A percentile compares a stretch with the other conserved stretches of the same genome.
phyloP scores from a whole-genome alignment of 2,113 vertebrate genomes.

The Arenaria interpres region DNA sequence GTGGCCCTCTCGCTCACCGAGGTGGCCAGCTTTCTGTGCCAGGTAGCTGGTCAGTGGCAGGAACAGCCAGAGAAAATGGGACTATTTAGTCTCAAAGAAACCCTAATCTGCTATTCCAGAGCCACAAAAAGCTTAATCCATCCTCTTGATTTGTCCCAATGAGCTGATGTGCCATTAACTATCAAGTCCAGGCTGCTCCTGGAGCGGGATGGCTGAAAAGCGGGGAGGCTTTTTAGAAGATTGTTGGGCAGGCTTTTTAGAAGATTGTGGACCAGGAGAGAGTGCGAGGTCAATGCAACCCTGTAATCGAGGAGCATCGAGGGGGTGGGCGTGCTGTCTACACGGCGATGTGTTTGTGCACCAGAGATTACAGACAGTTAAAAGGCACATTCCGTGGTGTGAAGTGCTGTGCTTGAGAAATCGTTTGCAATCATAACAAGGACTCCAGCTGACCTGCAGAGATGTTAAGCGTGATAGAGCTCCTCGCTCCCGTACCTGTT shows the following conservation, averaged over 20 bases:
- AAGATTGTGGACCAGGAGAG: not conserved
- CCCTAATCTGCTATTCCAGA: not conserved
- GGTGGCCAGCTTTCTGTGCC: not conserved
- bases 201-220: not conserved
- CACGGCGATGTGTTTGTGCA: accelerated
- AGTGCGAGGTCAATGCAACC: not conserved
- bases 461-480: not conserved
- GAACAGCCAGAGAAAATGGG: not conserved
- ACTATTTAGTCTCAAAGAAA: not conserved
- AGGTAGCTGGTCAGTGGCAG: not conserved
- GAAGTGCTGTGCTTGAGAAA: not conserved
- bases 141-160: not conserved
- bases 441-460: not conserved
- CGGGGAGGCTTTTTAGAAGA: no score
- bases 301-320: accelerated
- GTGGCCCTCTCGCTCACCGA: not conserved
- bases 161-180: not conserved
- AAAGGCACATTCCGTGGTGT: not conserved
- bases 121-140: not conserved
- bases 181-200: not conserved
- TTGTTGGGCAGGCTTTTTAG: not conserved
- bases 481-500: not conserved
- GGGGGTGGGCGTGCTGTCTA: not conserved
- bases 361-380: accelerated
- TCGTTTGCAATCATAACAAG: not conserved